These are phyloP conservation scores for Eupsittula cactorum DNA, from an alignment of 2,113 vertebrate species.

Conservation along the genomic window DNA sequence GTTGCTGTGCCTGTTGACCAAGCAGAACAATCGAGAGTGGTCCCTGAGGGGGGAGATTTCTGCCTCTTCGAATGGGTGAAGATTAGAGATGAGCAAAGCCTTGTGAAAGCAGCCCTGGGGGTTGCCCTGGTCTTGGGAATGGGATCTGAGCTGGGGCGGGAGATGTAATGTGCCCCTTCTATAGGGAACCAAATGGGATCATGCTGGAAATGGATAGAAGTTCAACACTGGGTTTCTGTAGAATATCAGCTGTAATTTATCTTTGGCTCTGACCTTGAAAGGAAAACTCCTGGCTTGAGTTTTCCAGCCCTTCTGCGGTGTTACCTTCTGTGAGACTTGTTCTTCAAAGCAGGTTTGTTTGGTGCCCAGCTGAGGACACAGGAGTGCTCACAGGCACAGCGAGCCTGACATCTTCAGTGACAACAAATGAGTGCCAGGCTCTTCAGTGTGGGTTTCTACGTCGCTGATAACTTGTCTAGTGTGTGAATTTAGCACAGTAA, in stretches of 20 bases:
- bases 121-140: background rate
- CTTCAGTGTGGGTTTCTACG: accelerated
- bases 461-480: background rate
- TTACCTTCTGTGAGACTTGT: background rate
- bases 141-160: background rate
- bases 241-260: background rate
- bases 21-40: background rate
- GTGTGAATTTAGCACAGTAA: background rate
- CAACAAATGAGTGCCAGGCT: background rate
- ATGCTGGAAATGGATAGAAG: background rate
- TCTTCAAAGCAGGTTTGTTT: constrained; percentile 15
- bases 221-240: background rate
- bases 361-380: constrained; percentile 28
- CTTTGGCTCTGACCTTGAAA: background rate
- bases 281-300: background rate
- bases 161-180: background rate
- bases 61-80: background rate
- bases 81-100: background rate
- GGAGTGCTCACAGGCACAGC: background rate
- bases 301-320: background rate
- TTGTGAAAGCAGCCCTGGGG: background rate
- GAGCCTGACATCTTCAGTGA: background rate
- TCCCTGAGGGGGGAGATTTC: background rate
- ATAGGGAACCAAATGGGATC: background rate
- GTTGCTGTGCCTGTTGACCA: background rate